Evolutionary conservation across 2,888 invertebrate genomes (phyloP).

Genomic region (Phyllotreta striolata): DNA sequence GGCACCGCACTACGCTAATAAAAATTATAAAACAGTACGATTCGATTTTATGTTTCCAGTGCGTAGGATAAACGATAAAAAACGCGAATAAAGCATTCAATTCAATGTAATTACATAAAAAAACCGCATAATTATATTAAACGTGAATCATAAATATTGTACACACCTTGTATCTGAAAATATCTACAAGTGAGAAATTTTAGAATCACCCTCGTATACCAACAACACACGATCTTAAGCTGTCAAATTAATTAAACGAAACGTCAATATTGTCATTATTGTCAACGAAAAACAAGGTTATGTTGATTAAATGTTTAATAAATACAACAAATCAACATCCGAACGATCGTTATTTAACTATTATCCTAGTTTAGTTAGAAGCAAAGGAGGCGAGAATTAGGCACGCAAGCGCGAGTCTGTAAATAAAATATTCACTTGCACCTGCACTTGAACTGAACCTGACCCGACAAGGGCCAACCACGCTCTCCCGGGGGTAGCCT

Average conservation of each 20-base stretch:
- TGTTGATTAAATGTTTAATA: constrained; percentile 17
- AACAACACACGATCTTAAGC: constrained; percentile 10
- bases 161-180: background rate
- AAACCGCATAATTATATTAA: too few relatives aligned
- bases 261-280: background rate
- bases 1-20: too few relatives aligned
- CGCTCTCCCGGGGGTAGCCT: constrained; percentile 55
- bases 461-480: constrained; percentile 58
- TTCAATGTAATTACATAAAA: too few relatives aligned
- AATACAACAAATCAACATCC: too few relatives aligned
- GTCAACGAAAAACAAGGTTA: constrained; percentile 13
- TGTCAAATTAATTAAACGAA: constrained; percentile 35
- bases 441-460: constrained; percentile 64
- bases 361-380: background rate
- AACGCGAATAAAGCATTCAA: too few relatives aligned
- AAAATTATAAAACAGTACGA: too few relatives aligned
- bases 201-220: constrained; percentile 7
- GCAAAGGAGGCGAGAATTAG: background rate
- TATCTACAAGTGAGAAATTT: constrained; percentile 2
- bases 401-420: constrained; percentile 25
- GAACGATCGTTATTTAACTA: too few relatives aligned
- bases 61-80: too few relatives aligned
- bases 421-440: constrained; percentile 47
- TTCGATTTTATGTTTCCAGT: too few relatives aligned
- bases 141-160: too few relatives aligned